These are phyloP conservation scores for Octonoba sinensis DNA, from an alignment of 2,888 invertebrate species.

Conservation along the genomic window DNA sequence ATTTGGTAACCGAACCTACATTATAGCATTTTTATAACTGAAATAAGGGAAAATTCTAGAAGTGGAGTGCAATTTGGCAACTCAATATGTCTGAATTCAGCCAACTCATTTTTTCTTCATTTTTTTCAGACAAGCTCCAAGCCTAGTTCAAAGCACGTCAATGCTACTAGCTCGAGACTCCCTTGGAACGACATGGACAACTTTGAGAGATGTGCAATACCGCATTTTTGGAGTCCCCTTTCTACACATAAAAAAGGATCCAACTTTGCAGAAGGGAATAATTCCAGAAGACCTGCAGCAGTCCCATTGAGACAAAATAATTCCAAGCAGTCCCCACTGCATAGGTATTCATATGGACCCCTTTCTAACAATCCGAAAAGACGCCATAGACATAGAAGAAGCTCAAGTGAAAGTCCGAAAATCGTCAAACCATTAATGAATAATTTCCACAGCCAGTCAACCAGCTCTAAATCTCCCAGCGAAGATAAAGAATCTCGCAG, in stretches of 20 bases:
- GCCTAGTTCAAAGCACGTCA: constrained; percentile 1
- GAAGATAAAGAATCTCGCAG: constrained; percentile 30
- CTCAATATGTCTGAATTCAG: too few species aligned
- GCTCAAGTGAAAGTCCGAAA: constrained; percentile 53
- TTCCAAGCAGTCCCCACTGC: constrained; percentile 27
- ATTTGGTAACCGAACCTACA: too few species aligned
- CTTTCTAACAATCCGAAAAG: constrained; percentile 27
- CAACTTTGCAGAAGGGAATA: background rate
- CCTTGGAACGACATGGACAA: constrained; percentile 32
- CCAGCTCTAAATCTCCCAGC: constrained; percentile 30
- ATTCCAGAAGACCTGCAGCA: background rate
- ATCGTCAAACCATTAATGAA: constrained; percentile 20
- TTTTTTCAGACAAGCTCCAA: constrained; percentile 15
- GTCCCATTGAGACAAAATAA: constrained; percentile 16
- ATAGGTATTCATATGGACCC: constrained; percentile 36
- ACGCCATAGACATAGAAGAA: constrained; percentile 39
- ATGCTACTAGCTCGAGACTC: constrained; percentile 5
- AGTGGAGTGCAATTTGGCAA: too few species aligned
- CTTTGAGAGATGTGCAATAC: background rate
- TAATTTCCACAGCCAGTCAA: constrained; percentile 12
- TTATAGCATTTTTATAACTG: too few species aligned
- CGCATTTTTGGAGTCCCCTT: constrained; percentile 15
- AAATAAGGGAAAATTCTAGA: too few species aligned
- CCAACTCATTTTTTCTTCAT: background rate
- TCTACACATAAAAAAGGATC: background rate